These are phyloP conservation scores for Gambusia yucatana DNA, from an alignment of 2,797 vertebrate species.

Conservation along the genomic window DNA sequence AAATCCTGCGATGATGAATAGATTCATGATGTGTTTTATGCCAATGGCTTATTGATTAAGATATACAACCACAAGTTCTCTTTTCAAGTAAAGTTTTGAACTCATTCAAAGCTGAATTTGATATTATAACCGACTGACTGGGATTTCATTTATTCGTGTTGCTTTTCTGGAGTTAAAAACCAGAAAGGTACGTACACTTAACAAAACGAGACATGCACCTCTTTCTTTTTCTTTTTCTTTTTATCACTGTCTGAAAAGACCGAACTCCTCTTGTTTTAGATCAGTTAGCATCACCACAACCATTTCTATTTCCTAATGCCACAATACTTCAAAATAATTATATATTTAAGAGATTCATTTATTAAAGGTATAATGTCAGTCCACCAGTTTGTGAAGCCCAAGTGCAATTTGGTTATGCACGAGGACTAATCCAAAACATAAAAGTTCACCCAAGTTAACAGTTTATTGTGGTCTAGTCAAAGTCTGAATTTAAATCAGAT, in stretches of 20 bases:
- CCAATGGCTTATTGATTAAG: slow-evolving; percentile 34
- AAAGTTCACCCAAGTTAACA: background rate
- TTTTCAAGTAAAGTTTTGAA: slow-evolving; percentile 25
- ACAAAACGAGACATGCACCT: background rate
- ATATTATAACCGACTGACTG: slow-evolving; percentile 8
- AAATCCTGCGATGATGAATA: slow-evolving; percentile 61
- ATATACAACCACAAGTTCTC: background rate
- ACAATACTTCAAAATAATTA: background rate
- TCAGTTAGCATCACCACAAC: background rate
- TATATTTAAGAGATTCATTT: background rate
- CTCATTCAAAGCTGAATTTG: slow-evolving; percentile 18
- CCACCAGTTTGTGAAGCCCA: background rate
- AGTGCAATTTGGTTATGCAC: background rate
- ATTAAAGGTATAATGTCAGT: background rate
- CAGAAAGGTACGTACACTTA: background rate
- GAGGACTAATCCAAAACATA: background rate
- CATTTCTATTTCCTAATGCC: background rate
- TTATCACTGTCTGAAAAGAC: background rate
- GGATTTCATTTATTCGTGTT: background rate
- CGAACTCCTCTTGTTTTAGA: background rate
- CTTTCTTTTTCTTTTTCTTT: background rate
- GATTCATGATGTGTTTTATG: slow-evolving; percentile 56
- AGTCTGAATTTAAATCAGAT: background rate
- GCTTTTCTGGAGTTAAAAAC: background rate
- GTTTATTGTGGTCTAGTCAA: background rate